These are phyloP conservation scores for Lacanobia wlatinum DNA, from an alignment of 2,888 invertebrate genomes.

Conservation along the genomic window DNA sequence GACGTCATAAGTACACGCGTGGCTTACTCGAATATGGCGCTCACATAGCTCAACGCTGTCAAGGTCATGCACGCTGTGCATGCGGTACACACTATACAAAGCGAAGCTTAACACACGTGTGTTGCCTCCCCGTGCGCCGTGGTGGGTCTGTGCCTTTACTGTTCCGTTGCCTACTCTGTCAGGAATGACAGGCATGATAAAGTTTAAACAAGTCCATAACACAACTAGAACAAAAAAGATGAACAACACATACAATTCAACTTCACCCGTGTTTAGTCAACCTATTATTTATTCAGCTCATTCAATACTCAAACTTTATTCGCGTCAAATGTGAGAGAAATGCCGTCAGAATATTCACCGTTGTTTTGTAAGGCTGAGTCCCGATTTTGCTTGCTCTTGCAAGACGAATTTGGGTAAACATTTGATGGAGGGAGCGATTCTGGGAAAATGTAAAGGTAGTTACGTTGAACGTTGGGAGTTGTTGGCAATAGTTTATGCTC, in stretches of 20 bases:
- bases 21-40: too few species aligned
- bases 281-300: conserved; percentile 58
- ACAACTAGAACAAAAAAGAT: conserved; percentile 19
- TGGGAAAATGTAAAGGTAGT: conserved; percentile 25
- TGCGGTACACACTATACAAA: too few species aligned
- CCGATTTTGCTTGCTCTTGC: conserved; percentile 33
- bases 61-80: too few species aligned
- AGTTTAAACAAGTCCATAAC: neutral
- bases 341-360: conserved; percentile 40
- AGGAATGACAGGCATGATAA: neutral
- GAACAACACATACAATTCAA: conserved; percentile 27
- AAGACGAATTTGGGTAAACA: conserved; percentile 53
- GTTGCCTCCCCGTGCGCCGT: too few species aligned
- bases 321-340: conserved; percentile 50
- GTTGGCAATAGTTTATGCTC: conserved; percentile 8
- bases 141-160: too few species aligned
- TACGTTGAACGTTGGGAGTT: conserved; percentile 7
- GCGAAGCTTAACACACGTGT: too few species aligned
- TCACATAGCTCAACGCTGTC: too few species aligned
- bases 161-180: neutral
- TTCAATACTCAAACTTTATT: conserved; percentile 53
- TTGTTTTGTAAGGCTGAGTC: conserved; percentile 19
- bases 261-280: conserved; percentile 35
- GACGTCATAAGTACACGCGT: too few species aligned
- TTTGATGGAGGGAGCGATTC: conserved; percentile 29